Base-by-base conservation (phyloP, 2,888 invertebrate species). In the Drosophila austrosaltans region DNA sequence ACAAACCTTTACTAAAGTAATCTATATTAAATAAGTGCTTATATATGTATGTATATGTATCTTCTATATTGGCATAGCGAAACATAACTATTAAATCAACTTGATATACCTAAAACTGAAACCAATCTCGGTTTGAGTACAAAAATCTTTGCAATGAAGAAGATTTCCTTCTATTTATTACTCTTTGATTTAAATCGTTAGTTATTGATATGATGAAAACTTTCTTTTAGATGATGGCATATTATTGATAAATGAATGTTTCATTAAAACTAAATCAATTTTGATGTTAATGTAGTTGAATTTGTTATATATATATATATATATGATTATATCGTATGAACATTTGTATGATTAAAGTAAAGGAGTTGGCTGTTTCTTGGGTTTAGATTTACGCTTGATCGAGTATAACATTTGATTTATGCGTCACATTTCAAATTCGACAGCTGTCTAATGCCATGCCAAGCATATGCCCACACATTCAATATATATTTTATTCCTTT, bases 401-500 rank as follows among this genome's bases (percentile, higher is more conserved):
- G 62, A 67, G 66, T 72, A 67, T 61, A 63, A 66, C 67, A 69
- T 75, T 82, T 86, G 76, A 86, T 82, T 86, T 75, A 86, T 78
- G 62, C 73, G 65, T 66, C 65, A 60, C 73, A 71, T 76, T 80
- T 61, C 69, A 44, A 57, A 69, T 69, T 73, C 81, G 81, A 78
- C 82, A 81, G 76, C 84, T 82, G 82, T 75, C 81, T 75, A 70
- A 81, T 84, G 70, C 72, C 81, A 71, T 71, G 39, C 40, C 40
- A 22, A 57, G 57, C 54, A 48, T 54, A 67, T 68, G 61, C 62
- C 66, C 66, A 48, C 59, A 57, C 68, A 65, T 65, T 68, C 74
- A 77, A 64, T 70, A 69, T 53, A 32, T 40, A 61, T 20, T 12
- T 28, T 30, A 30, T 65, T 54, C 48, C 63, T 22, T 28, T 28